These are phyloP conservation scores for Cosmorhoe ocellata DNA, from an alignment of 2,888 invertebrate species.

Conservation along the genomic window DNA sequence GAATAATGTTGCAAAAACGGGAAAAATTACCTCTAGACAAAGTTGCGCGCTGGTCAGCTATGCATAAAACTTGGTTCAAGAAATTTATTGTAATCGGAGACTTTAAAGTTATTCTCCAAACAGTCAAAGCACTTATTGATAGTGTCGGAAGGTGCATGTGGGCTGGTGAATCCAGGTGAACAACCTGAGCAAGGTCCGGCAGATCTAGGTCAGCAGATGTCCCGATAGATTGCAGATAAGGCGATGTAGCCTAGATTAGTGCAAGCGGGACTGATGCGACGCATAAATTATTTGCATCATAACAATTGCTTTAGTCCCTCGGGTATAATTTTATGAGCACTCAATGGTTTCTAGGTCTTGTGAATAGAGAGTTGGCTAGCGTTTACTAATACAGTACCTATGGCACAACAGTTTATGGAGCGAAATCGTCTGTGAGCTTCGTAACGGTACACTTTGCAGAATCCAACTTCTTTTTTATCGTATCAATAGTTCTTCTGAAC, in stretches of 20 bases:
- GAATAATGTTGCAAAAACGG: too few relatives aligned
- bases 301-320: constrained; percentile 6
- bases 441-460: too few relatives aligned
- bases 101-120: too few relatives aligned
- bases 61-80: too few relatives aligned
- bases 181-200: not conserved
- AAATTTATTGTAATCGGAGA: too few relatives aligned
- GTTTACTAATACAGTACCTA: not conserved
- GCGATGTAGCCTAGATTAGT: constrained; percentile 18
- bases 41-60: too few relatives aligned
- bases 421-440: too few relatives aligned
- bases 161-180: constrained; percentile 1
- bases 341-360: constrained; percentile 5
- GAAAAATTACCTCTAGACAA: too few relatives aligned
- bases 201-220: constrained; percentile 26
- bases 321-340: constrained; percentile 6
- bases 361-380: not conserved
- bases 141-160: not conserved
- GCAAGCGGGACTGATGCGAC: constrained; percentile 5
- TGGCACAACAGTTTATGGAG: too few relatives aligned
- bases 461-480: too few relatives aligned
- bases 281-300: constrained; percentile 8
- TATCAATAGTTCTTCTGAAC: too few relatives aligned
- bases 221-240: constrained; percentile 28
- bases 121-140: too few relatives aligned